Conservation (phyloP, 2,888 invertebrate species). For the Andrena praecox region DNA sequence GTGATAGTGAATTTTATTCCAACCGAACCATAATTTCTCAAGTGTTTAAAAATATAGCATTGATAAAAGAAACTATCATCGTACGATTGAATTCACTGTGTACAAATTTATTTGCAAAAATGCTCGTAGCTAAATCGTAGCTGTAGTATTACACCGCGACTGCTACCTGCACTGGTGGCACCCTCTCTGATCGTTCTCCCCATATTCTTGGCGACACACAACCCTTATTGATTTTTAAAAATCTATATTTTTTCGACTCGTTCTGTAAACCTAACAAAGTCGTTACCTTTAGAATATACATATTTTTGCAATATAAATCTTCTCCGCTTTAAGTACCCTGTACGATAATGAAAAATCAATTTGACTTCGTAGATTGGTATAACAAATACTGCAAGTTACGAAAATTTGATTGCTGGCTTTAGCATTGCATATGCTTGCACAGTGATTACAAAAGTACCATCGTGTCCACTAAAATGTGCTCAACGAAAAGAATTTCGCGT, state of each 20-base stretch:
- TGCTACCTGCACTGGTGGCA: slow-evolving; percentile 48
- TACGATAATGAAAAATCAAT: neutral
- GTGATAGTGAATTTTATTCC: neutral
- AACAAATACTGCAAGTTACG: neutral
- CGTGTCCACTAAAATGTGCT: neutral
- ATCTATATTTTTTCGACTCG: slow-evolving; percentile 5
- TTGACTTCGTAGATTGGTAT: neutral
- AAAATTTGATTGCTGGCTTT: neutral
- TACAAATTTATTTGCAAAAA: neutral
- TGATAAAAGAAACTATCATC: neutral
- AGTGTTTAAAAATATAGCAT: neutral
- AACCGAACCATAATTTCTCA: neutral
- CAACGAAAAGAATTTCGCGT: neutral
- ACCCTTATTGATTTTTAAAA: slow-evolving; percentile 59
- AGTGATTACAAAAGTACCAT: too few species aligned
- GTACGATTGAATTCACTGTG: neutral
- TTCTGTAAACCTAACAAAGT: neutral
- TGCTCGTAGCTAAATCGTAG: neutral
- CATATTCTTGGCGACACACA: slow-evolving; percentile 24
- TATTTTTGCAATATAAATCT: too few species aligned
- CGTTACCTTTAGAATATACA: neutral
- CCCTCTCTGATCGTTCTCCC: slow-evolving; percentile 50
- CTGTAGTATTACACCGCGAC: neutral
- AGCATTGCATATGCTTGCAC: too few species aligned
- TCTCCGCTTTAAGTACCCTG: too few species aligned